These are phyloP conservation scores for Marronus borbonicus DNA, from an alignment of 2,888 invertebrate species.

Conservation along the genomic window DNA sequence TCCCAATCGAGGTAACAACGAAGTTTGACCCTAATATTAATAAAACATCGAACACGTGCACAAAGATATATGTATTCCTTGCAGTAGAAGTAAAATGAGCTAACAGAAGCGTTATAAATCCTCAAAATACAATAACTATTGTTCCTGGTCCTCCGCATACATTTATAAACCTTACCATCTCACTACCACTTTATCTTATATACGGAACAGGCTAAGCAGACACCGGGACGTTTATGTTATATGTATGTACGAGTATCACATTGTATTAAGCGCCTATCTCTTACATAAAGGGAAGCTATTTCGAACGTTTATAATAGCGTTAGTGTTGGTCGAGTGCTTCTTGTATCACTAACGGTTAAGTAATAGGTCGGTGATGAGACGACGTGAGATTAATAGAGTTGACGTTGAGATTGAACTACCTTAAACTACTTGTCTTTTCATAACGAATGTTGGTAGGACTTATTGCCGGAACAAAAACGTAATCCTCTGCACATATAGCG, in stretches of 20 bases:
- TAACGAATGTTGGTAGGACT: background rate
- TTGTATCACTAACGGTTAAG: conserved; percentile 45
- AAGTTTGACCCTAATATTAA: background rate
- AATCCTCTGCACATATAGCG: too few species aligned
- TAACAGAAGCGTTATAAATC: conserved; percentile 18
- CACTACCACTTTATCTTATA: conserved; percentile 35
- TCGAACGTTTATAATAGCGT: conserved; percentile 48
- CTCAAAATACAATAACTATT: conserved; percentile 35
- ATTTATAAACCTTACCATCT: conserved; percentile 25
- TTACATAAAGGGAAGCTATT: conserved; percentile 45
- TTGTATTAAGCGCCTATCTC: conserved; percentile 38
- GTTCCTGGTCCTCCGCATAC: conserved; percentile 19
- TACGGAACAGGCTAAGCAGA: conserved; percentile 11
- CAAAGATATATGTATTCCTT: background rate
- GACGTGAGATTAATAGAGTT: conserved; percentile 41
- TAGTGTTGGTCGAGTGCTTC: conserved; percentile 47
- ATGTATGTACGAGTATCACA: background rate
- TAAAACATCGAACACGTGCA: background rate
- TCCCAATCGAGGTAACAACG: background rate
- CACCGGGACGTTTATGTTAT: conserved; percentile 27
- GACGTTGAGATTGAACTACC: conserved; percentile 47
- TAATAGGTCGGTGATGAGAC: conserved; percentile 44
- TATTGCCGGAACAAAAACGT: too few species aligned
- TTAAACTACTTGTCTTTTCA: conserved; percentile 29
- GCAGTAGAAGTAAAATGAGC: conserved; percentile 10